A percentile compares a stretch with the other conserved stretches of the same genome.
Conservation (phyloP, 2,797 vertebrate genomes). For the Dryobates pubescens region DNA sequence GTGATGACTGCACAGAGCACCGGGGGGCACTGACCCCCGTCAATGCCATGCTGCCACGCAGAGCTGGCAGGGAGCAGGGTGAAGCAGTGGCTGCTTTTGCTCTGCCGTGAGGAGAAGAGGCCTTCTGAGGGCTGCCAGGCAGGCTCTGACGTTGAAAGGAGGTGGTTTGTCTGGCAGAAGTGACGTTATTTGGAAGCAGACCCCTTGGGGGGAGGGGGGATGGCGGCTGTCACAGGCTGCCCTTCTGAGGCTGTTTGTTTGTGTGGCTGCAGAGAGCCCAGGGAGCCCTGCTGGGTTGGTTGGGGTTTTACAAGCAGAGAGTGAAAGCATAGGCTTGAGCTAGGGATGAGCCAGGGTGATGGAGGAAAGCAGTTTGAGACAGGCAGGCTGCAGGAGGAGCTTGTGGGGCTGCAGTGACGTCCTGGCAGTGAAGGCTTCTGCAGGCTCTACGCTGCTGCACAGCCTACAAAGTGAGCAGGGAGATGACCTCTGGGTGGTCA, state of each 20-base stretch:
- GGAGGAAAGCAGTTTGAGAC: not conserved
- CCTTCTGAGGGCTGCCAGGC: not conserved
- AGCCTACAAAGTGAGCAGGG: not conserved
- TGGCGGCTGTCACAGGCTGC: not conserved
- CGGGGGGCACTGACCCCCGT: rapidly evolving
- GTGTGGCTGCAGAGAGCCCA: not conserved
- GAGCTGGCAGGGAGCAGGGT: not conserved
- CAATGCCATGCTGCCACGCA: rapidly evolving
- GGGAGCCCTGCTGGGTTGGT: not conserved
- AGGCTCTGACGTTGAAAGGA: not conserved
- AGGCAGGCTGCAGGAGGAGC: not conserved
- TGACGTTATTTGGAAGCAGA: not conserved
- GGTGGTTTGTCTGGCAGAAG: not conserved
- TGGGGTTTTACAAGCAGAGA: not conserved
- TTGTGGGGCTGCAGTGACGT: not conserved
- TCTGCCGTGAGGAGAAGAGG: not conserved
- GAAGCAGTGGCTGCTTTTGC: not conserved
- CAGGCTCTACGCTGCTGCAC: not conserved
- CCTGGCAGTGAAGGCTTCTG: not conserved
- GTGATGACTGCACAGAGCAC: not conserved
- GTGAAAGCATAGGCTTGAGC: not conserved
- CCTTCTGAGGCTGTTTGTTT: not conserved
- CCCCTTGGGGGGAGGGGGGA: not conserved
- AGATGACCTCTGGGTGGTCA: not conserved
- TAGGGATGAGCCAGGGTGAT: rapidly evolving